phyloP scores from a whole-genome alignment of 2,113 vertebrate species.

The Larimichthys polyactis region DNA sequence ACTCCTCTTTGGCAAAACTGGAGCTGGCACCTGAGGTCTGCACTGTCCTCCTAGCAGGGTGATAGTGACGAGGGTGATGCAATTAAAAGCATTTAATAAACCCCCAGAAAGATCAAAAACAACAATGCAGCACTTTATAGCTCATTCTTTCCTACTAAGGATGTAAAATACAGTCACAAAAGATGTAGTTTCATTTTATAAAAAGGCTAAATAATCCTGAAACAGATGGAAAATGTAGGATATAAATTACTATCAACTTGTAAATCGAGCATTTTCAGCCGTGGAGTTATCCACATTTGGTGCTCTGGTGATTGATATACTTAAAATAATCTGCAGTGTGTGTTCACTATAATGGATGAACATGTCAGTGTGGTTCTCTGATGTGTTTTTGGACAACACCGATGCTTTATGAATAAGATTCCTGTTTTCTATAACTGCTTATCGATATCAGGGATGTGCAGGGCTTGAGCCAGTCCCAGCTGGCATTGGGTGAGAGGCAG shows the following conservation, averaged over 20 bases:
- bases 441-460: no score
- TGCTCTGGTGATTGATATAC: no score
- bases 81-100: not conserved
- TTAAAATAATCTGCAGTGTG: not conserved
- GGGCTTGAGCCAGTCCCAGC: no score
- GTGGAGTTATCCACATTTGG: not conserved
- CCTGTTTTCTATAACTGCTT: no score
- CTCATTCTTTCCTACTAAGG: not conserved
- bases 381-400: not conserved
- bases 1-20: constrained; percentile 99
- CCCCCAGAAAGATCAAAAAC: not conserved
- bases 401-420: no score
- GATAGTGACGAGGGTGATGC: not conserved
- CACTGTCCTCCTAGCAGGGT: constrained; percentile 91
- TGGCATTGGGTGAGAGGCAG: no score
- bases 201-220: not conserved
- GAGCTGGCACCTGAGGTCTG: constrained; percentile 96
- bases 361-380: no score
- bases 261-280: not conserved
- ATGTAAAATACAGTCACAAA: not conserved
- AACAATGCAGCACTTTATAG: not conserved
- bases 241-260: not conserved
- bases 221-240: not conserved
- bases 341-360: not conserved
- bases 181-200: no score